These are phyloP conservation scores for Bicyclus anynana DNA, from an alignment of 1,140 invertebrate species.

Conservation along the genomic window DNA sequence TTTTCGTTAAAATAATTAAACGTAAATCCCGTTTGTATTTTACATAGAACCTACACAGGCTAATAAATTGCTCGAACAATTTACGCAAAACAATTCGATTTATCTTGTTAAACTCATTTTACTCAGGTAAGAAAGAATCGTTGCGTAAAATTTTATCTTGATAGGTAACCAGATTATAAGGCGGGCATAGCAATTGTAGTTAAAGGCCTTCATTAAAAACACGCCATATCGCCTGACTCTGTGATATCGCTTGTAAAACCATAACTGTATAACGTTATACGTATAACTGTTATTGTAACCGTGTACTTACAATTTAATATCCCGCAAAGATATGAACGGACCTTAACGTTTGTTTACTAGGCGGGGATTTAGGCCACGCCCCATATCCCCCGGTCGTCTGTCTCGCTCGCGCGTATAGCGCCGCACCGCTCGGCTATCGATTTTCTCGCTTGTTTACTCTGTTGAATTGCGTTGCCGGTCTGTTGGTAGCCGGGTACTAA, in stretches of 20 bases:
- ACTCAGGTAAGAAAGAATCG: background rate
- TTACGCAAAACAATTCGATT: background rate
- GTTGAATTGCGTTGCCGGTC: slow-evolving; percentile 44
- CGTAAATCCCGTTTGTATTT: no score
- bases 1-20: no score
- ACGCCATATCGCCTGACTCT: slow-evolving; percentile 24
- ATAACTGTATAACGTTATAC: slow-evolving; percentile 10
- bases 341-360: slow-evolving; percentile 30
- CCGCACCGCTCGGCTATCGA: slow-evolving; percentile 49
- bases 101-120: background rate
- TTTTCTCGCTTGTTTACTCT: slow-evolving; percentile 59
- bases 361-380: slow-evolving; percentile 34
- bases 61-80: no score
- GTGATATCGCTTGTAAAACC: slow-evolving; percentile 17
- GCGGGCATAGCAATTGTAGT: slow-evolving; percentile 13
- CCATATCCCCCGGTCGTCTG: slow-evolving; percentile 17
- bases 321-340: slow-evolving; percentile 20
- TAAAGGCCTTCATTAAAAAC: slow-evolving; percentile 15
- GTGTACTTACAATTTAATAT: slow-evolving; percentile 21
- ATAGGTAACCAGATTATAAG: slow-evolving; percentile 16
- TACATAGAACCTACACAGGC: no score
- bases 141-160: slow-evolving; percentile 16
- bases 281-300: background rate
- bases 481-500: slow-evolving; percentile 32
- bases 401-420: slow-evolving; percentile 26